Evolutionary conservation across 2,888 invertebrate species (phyloP).

Genomic region (Drosophila affinis): DNA sequence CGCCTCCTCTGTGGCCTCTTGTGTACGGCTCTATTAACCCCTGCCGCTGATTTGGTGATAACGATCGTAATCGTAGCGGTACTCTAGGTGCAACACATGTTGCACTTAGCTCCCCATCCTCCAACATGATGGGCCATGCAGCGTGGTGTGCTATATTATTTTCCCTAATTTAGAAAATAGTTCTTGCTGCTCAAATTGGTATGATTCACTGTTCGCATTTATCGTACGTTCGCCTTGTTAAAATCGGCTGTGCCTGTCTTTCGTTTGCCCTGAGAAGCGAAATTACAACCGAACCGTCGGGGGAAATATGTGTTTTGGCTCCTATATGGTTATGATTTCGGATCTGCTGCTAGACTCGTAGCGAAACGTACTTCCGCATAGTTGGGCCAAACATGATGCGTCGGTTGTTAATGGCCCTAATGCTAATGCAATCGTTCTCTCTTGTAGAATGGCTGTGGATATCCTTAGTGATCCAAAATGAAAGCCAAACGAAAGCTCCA

Average conservation of each 20-base stretch:
- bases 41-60: conserved; percentile 82
- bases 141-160: conserved; percentile 61
- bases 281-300: conserved; percentile 33
- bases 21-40: conserved; percentile 82
- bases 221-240: conserved; percentile 64
- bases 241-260: not conserved
- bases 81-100: conserved; percentile 75
- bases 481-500: not conserved
- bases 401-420: not conserved
- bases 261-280: conserved; percentile 3
- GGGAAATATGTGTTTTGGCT: conserved; percentile 64
- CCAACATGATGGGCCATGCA: not conserved
- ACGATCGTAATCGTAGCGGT: conserved; percentile 82
- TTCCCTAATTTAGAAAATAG: conserved; percentile 75
- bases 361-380: conserved; percentile 51
- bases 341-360: conserved; percentile 8
- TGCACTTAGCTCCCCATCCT: conserved; percentile 54
- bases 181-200: conserved; percentile 62
- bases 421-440: not conserved
- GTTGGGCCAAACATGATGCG: not conserved
- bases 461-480: not conserved
- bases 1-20: conserved; percentile 37
- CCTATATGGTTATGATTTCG: conserved; percentile 42
- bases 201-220: conserved; percentile 57
- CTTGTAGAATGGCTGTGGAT: not conserved